Base-by-base conservation (phyloP, 2,113 vertebrate genomes). In the Macroglossus sobrinus region DNA sequence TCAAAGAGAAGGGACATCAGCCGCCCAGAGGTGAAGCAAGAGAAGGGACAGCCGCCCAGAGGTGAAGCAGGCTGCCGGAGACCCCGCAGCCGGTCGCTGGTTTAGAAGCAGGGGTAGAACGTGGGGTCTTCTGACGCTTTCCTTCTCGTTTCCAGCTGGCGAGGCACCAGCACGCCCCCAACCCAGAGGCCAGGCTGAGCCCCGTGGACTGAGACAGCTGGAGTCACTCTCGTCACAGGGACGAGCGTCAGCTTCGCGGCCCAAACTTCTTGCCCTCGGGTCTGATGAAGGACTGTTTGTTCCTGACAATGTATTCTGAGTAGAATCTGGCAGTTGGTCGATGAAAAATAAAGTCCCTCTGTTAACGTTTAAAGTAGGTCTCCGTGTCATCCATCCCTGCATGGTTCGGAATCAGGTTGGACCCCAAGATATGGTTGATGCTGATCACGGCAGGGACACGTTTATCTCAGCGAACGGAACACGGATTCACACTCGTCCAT, bases 131-230 rank as follows among this genome's bases (percentile, higher is more conserved):
- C 85, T 33, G 1, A 18, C 12, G 18, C 28, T 30, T 15, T 50
- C 47, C 11, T 57, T 16, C 63, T 18, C 43, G 38, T n/a, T 1
- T 30, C 40, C 2, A 4, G 3, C 22, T 21, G 78, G 13, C 35
- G 5, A 63, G 7, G 64, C 21, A 50, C 14, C 64, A 35, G 21
- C 8, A 18, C n/a, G 2, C 1, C 12, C 33, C 13, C 15, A 50
- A 2, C 55, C 30, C 24, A 26, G 21, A 28, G 15, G 16, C 5
- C 0, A 0, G 8, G 24, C 0, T 1, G 5, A 69, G n/a, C 26
- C 8, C 0, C 61, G 7, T 2, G 28, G 11, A 24, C 5, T 1
- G 11, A 38, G 75, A n/a, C 26, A 66, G 33, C 38, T 30, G 18
- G 68, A 47, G 26, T 45, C 18, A 21, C 22, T 57, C 40, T 69